Evolutionary conservation across 1,140 invertebrate species (phyloP), one percentile per base, ranked within the genome.

Genomic region (Gonatopus flavifemur): DNA sequence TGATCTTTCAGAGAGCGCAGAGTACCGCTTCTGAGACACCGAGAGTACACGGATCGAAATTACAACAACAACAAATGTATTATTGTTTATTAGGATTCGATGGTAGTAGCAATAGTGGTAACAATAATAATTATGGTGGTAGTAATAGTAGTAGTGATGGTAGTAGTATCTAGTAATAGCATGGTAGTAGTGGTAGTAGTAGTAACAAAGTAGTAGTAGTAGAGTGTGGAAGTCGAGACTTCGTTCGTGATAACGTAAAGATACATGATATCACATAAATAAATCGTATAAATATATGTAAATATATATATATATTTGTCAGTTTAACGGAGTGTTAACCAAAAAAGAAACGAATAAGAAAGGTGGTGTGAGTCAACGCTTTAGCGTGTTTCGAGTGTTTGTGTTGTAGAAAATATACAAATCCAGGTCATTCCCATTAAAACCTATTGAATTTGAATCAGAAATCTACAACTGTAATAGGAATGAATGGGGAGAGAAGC

Each of bases 161-260:
- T 52, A 40, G 24, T 63, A 57, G 51, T 56, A 37, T 58, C 51
- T 31, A 57, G 54, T 51, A 56, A 55, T 56, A 64, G 52, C 64
- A 49, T 43, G 53, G 57, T 61, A 51, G 52, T 55, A 60, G 51
- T 64, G 61, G 55, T 58, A 55, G 54, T 56, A 63, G 54, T 52
- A 55, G 52, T 57, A 57, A 58, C 57, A 65, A 55, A 66, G 57
- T 70, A 64, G 60, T 70, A 62, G 62, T 70, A 75, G 72, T 74
- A 66, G 64, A 70, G 72, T 75, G 74, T 77, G 75, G 74, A 77
- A 77, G 75, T 74, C 63, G 66, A 75, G 64, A 72, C 67, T 64
- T 66, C 59, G 32, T 20, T 55, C 41, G 52, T 37, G 49, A 20
- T 41, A 12, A 28, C 19, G 22, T n/a, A 10, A 42, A 55, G 19